Evolutionary conservation across 2,797 vertebrate species (phyloP).

Genomic region (Pelochelys cantorii): DNA sequence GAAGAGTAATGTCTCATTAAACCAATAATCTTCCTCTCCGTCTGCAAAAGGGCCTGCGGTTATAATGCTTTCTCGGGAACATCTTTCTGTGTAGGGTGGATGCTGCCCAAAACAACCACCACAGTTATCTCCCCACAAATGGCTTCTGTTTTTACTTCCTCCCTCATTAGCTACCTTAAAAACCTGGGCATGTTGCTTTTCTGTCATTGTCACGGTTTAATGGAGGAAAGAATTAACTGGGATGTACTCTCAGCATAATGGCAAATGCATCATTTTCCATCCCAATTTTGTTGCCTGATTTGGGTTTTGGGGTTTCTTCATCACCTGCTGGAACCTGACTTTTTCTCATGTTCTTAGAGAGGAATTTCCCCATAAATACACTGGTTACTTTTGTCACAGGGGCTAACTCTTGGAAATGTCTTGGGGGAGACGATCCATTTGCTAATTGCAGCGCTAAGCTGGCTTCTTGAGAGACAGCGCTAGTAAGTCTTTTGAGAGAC

Average conservation of each 20-base stretch:
- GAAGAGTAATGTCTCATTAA: neutral
- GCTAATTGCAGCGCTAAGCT: neutral
- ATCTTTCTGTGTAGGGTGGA: neutral
- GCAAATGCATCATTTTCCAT: neutral
- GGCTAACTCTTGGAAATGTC: neutral
- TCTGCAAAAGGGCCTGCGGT: neutral
- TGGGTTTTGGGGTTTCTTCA: neutral
- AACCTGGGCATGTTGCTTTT: neutral
- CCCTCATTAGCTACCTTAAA: neutral
- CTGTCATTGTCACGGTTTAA: neutral
- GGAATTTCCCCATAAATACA: conserved; percentile 5
- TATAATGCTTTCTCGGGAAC: neutral
- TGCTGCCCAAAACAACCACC: too few relatives aligned
- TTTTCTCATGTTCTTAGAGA: neutral
- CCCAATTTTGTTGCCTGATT: neutral
- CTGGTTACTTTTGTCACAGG: neutral
- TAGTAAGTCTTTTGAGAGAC: neutral
- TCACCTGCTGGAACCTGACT: accelerated
- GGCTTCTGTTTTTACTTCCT: too few relatives aligned
- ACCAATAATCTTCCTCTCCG: neutral
- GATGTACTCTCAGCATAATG: neutral
- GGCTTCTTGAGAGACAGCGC: neutral
- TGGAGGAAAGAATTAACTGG: neutral
- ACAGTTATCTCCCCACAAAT: neutral
- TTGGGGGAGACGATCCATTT: conserved; percentile 18